These are phyloP conservation scores for Thera obeliscata DNA, from an alignment of 2,888 invertebrate species.

Conservation along the genomic window DNA sequence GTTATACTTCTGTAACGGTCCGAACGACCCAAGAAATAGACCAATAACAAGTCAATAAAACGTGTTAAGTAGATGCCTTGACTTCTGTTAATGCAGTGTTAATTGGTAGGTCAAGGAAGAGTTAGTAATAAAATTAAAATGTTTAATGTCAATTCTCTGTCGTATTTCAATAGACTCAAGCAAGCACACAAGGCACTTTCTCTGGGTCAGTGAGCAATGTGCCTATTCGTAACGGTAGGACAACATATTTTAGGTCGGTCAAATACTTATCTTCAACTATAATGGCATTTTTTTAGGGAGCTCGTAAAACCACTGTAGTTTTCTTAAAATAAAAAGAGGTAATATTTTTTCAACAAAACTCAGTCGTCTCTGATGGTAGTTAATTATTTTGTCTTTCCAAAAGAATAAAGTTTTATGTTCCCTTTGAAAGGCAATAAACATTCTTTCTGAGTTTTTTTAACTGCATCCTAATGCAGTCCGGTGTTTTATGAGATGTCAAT, in stretches of 20 bases:
- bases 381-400: conserved; percentile 63
- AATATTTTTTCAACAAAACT: conserved; percentile 44
- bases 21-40: conserved; percentile 27
- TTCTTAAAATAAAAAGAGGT: conserved; percentile 28
- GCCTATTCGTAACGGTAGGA: conserved; percentile 58
- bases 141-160: conserved; percentile 33
- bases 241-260: conserved; percentile 49
- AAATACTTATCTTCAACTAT: conserved; percentile 44
- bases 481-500: conserved; percentile 41
- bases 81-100: conserved; percentile 46
- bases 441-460: conserved; percentile 69
- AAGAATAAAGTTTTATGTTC: conserved; percentile 70
- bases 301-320: conserved; percentile 7
- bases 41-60: conserved; percentile 44
- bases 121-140: conserved; percentile 49
- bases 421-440: conserved; percentile 70
- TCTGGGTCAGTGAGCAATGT: conserved; percentile 51
- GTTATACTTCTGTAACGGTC: conserved; percentile 40
- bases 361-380: conserved; percentile 50
- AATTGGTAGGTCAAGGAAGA: conserved; percentile 56
- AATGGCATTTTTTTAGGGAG: conserved; percentile 1
- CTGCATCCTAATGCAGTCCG: conserved; percentile 64
- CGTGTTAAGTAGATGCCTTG: conserved; percentile 46
- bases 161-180: conserved; percentile 18
- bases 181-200: conserved; percentile 47